These are phyloP conservation scores for Tupaia chinensis DNA, from an alignment of 2,113 vertebrate species.

Conservation along the genomic window DNA sequence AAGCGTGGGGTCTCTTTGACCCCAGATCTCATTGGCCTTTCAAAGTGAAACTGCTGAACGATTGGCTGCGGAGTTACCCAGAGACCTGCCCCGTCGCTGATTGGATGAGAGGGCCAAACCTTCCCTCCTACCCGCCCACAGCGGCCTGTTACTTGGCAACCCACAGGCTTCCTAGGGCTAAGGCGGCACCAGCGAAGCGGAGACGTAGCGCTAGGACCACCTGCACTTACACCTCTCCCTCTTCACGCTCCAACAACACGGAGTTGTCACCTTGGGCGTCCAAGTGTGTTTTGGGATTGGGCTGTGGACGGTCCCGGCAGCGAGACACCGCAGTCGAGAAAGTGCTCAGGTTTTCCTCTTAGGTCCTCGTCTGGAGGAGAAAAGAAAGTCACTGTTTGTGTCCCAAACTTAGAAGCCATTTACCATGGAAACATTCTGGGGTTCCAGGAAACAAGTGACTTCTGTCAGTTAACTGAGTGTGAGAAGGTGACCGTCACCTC, in stretches of 20 bases:
- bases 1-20: not conserved
- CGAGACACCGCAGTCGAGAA: not conserved
- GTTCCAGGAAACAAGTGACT: not conserved
- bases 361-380: not conserved
- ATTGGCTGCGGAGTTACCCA: not conserved
- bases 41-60: not conserved
- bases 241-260: not conserved
- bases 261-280: not conserved
- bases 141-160: slow-evolving; percentile 61
- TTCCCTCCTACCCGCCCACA: fast-evolving
- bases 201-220: fast-evolving
- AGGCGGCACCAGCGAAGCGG: not conserved
- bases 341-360: not conserved
- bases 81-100: not conserved
- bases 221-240: not conserved
- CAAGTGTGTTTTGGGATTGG: not conserved
- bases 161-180: not conserved
- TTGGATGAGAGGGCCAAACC: not conserved
- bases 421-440: not conserved
- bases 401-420: not conserved
- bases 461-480: not conserved
- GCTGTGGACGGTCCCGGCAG: not conserved
- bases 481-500: not conserved
- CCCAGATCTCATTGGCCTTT: not conserved
- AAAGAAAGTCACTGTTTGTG: not conserved